Percentiles rank a stretch among this genome's conserved stretches.
phyloP scores from a whole-genome alignment of 2,113 vertebrate genomes.

The Paraplagusia blochii region DNA sequence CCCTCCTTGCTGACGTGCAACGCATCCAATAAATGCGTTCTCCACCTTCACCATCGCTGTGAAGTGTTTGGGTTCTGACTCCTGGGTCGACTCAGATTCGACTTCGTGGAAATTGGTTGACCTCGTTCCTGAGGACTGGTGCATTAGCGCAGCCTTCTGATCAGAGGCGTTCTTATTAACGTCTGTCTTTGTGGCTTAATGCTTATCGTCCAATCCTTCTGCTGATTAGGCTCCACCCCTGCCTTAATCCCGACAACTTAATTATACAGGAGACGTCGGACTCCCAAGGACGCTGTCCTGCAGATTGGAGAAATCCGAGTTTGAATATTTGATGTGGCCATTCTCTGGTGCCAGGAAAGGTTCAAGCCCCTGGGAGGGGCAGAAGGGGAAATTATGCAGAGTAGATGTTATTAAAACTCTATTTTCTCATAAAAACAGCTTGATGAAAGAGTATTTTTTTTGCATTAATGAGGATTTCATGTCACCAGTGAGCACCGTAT shows the following conservation, averaged over 20 bases:
- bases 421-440: slow-evolving; percentile 13
- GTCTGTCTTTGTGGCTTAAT: slow-evolving; percentile 60
- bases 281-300: slow-evolving; percentile 52
- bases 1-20: too few relatives aligned
- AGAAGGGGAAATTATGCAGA: slow-evolving; percentile 17
- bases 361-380: slow-evolving; percentile 21
- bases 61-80: neutral
- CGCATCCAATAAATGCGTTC: too few relatives aligned
- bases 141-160: slow-evolving; percentile 52
- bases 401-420: slow-evolving; percentile 23
- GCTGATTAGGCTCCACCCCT: slow-evolving; percentile 63
- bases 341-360: slow-evolving; percentile 25
- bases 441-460: too few relatives aligned
- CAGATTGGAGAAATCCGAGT: slow-evolving; percentile 35
- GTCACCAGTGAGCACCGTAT: neutral
- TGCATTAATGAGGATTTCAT: too few relatives aligned
- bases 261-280: slow-evolving; percentile 72
- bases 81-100: slow-evolving; percentile 13
- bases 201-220: slow-evolving; percentile 63
- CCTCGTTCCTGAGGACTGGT: slow-evolving; percentile 53
- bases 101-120: slow-evolving; percentile 45
- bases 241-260: slow-evolving; percentile 66
- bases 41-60: neutral
- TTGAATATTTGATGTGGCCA: slow-evolving; percentile 61
- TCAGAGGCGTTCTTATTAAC: slow-evolving; percentile 55